Percentiles rank a stretch among this genome's conserved stretches.
Evolutionary conservation across 2,113 vertebrate genomes (phyloP).

Genomic region (Corynorhinus townsendii): DNA sequence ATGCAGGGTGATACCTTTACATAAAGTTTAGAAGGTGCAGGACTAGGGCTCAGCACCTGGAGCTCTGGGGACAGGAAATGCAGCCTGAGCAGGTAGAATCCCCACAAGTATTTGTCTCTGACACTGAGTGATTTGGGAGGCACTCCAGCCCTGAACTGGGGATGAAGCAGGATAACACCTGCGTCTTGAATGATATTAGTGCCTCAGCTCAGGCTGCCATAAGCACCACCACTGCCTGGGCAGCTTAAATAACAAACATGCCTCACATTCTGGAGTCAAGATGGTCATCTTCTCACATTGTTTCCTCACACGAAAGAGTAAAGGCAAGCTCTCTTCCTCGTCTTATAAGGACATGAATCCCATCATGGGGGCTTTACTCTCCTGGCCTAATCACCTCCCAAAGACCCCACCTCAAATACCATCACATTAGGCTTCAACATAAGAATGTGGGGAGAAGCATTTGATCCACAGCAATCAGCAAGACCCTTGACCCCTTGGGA

Average conservation of each 20-base stretch:
- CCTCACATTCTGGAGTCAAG: background rate
- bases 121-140: background rate
- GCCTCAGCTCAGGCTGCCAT: background rate
- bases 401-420: background rate
- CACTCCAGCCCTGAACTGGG: background rate
- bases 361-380: background rate
- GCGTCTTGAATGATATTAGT: background rate
- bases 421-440: background rate
- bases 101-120: background rate
- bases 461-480: background rate
- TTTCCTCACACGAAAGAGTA: background rate
- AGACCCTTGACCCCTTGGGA: background rate
- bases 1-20: background rate
- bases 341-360: background rate
- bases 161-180: background rate
- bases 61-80: background rate
- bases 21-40: background rate
- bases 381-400: background rate
- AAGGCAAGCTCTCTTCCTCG: background rate
- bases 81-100: background rate
- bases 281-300: background rate
- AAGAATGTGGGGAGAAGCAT: background rate
- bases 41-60: background rate
- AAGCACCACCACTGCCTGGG: background rate
- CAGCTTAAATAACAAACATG: background rate